phyloP scores from a whole-genome alignment of 2,113 vertebrate genomes.

The Lanius ludovicianus region DNA sequence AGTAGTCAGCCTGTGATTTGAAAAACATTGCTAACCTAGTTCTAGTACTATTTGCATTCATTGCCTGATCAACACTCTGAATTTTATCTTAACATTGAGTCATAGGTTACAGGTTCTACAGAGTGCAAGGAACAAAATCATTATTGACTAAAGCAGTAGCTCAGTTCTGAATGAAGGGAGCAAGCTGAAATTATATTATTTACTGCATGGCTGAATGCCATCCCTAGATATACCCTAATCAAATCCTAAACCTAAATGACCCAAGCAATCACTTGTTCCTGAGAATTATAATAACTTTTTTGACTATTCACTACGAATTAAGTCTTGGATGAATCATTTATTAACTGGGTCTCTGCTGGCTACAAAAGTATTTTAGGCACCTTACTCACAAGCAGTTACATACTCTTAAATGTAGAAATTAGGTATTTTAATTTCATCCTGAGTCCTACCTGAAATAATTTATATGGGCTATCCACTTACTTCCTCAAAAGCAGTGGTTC shows the following conservation, averaged over 20 bases:
- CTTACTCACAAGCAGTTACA: not conserved
- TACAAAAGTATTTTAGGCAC: not conserved
- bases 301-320: not conserved
- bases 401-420: not conserved
- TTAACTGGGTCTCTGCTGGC: not conserved
- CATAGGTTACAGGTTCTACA: not conserved
- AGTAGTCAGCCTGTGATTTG: not conserved
- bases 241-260: not conserved
- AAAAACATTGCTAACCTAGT: not conserved
- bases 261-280: not conserved
- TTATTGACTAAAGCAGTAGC: not conserved
- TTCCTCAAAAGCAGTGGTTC: not conserved
- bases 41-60: not conserved
- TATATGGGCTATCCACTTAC: not conserved
- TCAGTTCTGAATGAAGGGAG: not conserved
- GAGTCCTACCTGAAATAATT: not conserved
- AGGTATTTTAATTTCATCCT: not conserved
- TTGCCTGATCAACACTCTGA: not conserved
- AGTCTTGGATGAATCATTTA: not conserved
- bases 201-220: not conserved
- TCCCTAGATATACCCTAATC: not conserved
- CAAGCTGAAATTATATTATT: not conserved
- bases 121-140: not conserved
- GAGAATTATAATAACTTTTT: not conserved
- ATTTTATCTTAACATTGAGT: not conserved